phyloP scores from a whole-genome alignment of 2,113 vertebrate species.

The Petrocephalus microphthalmus region DNA sequence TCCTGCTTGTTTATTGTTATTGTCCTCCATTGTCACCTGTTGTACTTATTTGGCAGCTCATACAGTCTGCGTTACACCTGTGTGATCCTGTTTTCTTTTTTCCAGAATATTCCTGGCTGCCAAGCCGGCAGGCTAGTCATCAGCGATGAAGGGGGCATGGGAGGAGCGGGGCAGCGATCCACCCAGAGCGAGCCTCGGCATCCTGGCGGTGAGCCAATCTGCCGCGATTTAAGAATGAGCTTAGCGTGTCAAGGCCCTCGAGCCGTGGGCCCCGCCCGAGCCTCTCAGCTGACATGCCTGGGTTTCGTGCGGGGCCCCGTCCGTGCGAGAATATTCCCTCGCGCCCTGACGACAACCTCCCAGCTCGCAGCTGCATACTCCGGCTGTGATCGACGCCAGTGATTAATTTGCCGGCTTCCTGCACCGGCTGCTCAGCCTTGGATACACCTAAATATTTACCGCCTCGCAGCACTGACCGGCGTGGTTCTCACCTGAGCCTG shows the following conservation, averaged over 20 bases:
- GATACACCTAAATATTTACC: conserved; percentile 51
- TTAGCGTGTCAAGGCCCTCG: conserved; percentile 70
- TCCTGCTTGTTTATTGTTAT: not conserved
- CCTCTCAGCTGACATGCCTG: conserved; percentile 66
- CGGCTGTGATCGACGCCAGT: conserved; percentile 45
- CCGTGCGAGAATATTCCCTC: conserved; percentile 30
- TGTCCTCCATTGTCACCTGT: not conserved
- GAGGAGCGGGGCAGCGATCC: not conserved
- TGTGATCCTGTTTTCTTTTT: not conserved
- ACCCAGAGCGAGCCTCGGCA: conserved; percentile 39
- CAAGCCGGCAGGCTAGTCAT: not conserved
- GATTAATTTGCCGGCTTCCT: conserved; percentile 44
- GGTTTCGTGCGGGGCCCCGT: conserved; percentile 48
- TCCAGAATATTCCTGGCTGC: not conserved
- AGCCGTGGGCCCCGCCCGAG: conserved; percentile 62
- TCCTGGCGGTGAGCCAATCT: conserved; percentile 48
- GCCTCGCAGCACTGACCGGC: not conserved
- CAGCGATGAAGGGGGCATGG: not conserved
- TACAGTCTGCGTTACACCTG: not conserved
- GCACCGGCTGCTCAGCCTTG: conserved; percentile 29
- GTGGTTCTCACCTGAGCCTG: not conserved
- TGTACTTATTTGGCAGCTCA: not conserved
- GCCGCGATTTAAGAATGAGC: conserved; percentile 68
- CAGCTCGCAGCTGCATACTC: conserved; percentile 51
- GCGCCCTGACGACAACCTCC: conserved; percentile 2